phyloP scores from a whole-genome alignment of 64 coral and sea anemone genomes.

The Montipora sp. region DNA sequence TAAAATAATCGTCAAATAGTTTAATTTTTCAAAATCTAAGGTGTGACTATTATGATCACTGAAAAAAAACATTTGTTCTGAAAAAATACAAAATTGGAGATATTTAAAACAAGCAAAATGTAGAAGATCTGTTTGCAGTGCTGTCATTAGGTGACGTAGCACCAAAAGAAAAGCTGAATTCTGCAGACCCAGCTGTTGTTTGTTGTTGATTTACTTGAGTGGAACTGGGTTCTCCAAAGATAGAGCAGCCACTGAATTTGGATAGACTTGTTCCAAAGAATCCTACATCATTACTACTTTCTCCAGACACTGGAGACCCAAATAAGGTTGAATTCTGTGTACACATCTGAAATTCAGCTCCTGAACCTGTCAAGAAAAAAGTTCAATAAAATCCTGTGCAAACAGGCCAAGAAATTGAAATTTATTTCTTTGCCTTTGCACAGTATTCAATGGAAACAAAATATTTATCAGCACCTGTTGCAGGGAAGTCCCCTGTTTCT shows the following conservation, averaged over 20 bases:
- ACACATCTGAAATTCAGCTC: not conserved
- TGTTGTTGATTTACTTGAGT: conserved; percentile 1
- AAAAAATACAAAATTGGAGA: not conserved
- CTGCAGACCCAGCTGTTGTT: not conserved
- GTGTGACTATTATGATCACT: no score
- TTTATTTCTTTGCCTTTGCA: no score
- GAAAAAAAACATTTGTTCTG: not conserved
- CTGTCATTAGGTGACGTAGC: not conserved
- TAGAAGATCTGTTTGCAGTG: conserved; percentile 12
- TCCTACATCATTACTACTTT: not conserved
- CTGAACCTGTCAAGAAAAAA: not conserved
- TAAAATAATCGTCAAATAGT: no score
- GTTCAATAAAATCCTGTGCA: not conserved
- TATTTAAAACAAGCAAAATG: conserved; percentile 26
- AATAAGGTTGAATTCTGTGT: conserved; percentile 15
- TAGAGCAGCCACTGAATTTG: not conserved
- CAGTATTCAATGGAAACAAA: no score
- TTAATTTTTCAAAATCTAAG: no score
- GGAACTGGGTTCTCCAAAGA: conserved; percentile 19
- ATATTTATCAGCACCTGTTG: not conserved
- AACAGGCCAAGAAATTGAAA: no score
- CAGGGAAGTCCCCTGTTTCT: conserved; percentile 3
- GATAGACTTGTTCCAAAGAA: conserved; percentile 40
- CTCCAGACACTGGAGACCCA: conserved; percentile 23
- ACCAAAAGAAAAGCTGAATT: conserved; percentile 39